A percentile compares a stretch with the other conserved stretches of the same genome.
Evolutionary conservation across 1,140 invertebrate genomes (phyloP).

Genomic region (Drosophila baimaii): DNA sequence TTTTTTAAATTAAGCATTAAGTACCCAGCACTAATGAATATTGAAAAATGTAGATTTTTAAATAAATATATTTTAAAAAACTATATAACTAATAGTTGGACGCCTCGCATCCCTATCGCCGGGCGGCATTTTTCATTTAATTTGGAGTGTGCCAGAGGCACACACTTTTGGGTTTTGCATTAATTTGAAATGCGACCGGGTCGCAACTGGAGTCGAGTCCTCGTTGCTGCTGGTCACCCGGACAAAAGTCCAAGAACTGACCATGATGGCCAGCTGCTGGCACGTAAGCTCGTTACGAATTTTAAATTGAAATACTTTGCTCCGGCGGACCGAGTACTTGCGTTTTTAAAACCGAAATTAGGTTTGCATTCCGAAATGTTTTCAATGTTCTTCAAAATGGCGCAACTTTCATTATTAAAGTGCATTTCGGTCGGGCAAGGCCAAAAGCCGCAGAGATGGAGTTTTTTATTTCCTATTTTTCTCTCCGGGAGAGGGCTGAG

Average conservation of each 20-base stretch:
- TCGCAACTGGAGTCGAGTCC: slow-evolving; percentile 13
- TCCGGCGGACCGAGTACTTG: slow-evolving; percentile 50
- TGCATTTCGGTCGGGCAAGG: slow-evolving; percentile 63
- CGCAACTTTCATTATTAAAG: slow-evolving; percentile 80
- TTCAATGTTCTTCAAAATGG: slow-evolving; percentile 54
- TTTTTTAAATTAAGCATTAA: too few species aligned
- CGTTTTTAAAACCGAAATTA: slow-evolving; percentile 67
- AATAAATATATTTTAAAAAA: slow-evolving; percentile 5
- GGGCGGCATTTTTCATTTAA: slow-evolving; percentile 30
- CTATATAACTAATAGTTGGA: not conserved
- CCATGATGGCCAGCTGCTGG: slow-evolving; percentile 44
- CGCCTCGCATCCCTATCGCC: slow-evolving; percentile 18
- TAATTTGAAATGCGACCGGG: slow-evolving; percentile 46
- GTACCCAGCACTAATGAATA: too few species aligned
- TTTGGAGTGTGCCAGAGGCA: slow-evolving; percentile 27
- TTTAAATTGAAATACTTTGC: slow-evolving; percentile 78
- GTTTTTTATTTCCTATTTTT: slow-evolving; percentile 3
- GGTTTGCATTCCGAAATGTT: slow-evolving; percentile 70
- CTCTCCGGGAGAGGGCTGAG: not conserved
- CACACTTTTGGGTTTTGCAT: slow-evolving; percentile 44
- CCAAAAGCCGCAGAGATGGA: slow-evolving; percentile 52
- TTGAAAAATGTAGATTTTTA: too few species aligned
- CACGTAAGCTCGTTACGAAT: slow-evolving; percentile 66
- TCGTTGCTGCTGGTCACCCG: slow-evolving; percentile 14
- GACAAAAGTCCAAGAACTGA: slow-evolving; percentile 27